These are phyloP conservation scores for Lophotis ruficrista DNA, from an alignment of 2,113 vertebrate genomes.

Conservation along the genomic window DNA sequence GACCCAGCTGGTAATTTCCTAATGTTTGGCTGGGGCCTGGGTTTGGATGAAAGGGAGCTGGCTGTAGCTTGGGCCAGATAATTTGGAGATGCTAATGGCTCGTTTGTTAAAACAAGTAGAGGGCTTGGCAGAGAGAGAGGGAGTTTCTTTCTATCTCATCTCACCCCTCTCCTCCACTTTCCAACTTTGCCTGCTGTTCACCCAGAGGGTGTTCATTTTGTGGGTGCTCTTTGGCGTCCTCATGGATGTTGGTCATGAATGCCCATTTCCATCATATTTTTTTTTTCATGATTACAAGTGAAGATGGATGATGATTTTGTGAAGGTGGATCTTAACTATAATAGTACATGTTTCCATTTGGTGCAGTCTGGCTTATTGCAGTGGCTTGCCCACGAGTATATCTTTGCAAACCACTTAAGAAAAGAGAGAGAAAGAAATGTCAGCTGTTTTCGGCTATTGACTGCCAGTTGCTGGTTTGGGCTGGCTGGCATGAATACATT, in stretches of 20 bases:
- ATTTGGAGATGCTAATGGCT: constrained; percentile 58
- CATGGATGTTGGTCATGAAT: not conserved
- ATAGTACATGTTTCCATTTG: not conserved
- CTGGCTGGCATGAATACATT: not conserved
- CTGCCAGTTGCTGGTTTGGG: constrained; percentile 17
- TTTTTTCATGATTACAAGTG: not conserved
- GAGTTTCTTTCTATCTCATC: not conserved
- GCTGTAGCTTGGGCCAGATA: constrained; percentile 40
- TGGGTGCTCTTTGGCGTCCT: not conserved
- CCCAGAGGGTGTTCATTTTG: not conserved
- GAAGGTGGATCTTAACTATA: not conserved
- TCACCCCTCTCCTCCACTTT: not conserved
- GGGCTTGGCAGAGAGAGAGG: constrained; percentile 13
- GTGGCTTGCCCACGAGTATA: not conserved
- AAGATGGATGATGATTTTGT: not conserved
- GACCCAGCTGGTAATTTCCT: constrained; percentile 52
- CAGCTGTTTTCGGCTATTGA: not conserved
- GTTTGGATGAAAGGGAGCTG: constrained; percentile 49
- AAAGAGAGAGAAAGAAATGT: not conserved
- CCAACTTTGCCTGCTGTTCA: not conserved
- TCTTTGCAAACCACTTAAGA: not conserved
- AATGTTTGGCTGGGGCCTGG: constrained; percentile 35
- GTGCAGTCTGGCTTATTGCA: not conserved
- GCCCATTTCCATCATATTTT: not conserved
- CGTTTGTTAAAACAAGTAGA: constrained; percentile 51